Base-by-base conservation (phyloP, 2,797 vertebrate genomes). In the Epinephelus coioides region DNA sequence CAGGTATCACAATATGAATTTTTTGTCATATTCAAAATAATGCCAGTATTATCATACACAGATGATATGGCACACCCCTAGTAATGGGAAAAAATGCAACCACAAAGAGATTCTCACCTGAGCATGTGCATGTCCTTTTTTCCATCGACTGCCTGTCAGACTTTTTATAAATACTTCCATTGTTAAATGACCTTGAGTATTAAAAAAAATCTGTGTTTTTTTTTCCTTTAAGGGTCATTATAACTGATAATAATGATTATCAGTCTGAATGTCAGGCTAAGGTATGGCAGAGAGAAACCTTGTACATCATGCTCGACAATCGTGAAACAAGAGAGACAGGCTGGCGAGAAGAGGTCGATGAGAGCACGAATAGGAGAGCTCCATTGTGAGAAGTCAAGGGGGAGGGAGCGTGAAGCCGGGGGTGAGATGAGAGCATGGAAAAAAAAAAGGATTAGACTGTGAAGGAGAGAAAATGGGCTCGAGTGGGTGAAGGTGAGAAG, bases 401-500 rank as follows among this genome's bases (percentile, higher is more conserved):
- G 23, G 73, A 15, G 10, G 40, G 66, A 55, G 70, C 18, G 21
- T 3, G 60, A 77, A 60, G 49, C n/a, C 1, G 30, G 62, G 44
- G 69, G 19, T 4, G 67, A 80, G 65, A 81, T 55, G 72, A 76
- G 76, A 75, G 72, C 34, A 50, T 68, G 66, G 53, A 18, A 34
- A 27, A 15, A 10, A 40, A 51, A 67, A 73, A 67, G 82, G 78
- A 88, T 85, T 77, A 78, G 14, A 27, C 61, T 61, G 65, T 44
- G 69, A 73, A 62, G 68, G 77, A 66, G 76, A 64, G 76, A 86
- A 74, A 81, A 69, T 23, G 55, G 43, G 56, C 64, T 79, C 0
- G 10, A 82, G 78, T 67, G 74, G 76, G 82, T 79, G 73, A 77
- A 90, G 83, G 69, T 82, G 78, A 81, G 81, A 55, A 44, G 61